Conservation (phyloP, 2,113 vertebrate species). For the Cervus canadensis region DNA sequence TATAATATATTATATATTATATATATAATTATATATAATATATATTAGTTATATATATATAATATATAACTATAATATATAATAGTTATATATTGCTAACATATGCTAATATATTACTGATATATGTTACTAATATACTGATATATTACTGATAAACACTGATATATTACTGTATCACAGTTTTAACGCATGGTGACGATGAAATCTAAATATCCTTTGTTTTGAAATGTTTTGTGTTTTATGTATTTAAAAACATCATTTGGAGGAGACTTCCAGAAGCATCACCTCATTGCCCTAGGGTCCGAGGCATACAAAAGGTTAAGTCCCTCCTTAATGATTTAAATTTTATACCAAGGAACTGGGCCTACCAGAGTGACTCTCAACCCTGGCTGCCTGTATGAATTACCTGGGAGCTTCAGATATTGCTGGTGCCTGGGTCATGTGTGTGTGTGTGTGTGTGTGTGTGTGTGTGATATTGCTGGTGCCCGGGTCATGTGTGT, state of each 20-base stretch:
- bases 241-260: background rate
- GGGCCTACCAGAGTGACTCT: background rate
- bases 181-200: background rate
- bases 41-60: too few species aligned
- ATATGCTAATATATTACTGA: too few species aligned
- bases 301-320: background rate
- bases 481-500: too few species aligned
- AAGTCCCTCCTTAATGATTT: background rate
- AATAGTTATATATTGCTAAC: too few species aligned
- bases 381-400: background rate
- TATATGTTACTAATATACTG: too few species aligned
- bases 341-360: background rate
- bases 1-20: too few species aligned
- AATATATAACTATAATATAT: too few species aligned
- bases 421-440: too few species aligned
- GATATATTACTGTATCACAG: background rate
- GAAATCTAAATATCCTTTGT: background rate
- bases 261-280: background rate
- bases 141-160: background rate
- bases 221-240: background rate
- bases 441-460: background rate
- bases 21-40: too few species aligned
- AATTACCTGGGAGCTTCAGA: background rate
- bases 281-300: background rate
- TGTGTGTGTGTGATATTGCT: background rate